These are phyloP conservation scores for Phasia obesa DNA, from an alignment of 2,888 invertebrate genomes.

Conservation along the genomic window DNA sequence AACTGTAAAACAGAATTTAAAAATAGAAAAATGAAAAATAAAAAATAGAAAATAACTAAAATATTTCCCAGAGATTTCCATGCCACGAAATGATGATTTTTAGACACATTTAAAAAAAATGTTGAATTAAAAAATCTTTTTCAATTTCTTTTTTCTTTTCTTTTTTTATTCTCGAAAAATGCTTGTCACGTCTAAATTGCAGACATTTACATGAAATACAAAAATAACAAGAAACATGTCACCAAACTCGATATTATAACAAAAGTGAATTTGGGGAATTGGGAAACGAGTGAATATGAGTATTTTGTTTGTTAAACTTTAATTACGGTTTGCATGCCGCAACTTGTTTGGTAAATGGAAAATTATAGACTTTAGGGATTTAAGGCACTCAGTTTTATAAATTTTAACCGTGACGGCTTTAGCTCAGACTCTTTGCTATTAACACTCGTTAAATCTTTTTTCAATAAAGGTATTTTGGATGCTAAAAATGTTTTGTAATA, in stretches of 20 bases:
- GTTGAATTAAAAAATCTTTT: constrained; percentile 2
- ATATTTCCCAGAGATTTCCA: not conserved
- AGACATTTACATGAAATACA: constrained; percentile 18
- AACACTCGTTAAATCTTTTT: not conserved
- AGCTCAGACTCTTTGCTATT: not conserved
- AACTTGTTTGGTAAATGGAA: constrained; percentile 22
- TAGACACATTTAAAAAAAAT: not conserved
- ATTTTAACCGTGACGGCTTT: not conserved
- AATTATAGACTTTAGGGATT: constrained; percentile 47
- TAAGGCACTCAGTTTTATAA: not conserved
- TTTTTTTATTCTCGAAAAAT: not conserved
- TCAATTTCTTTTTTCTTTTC: no score
- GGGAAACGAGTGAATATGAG: constrained; percentile 10
- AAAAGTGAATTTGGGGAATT: constrained; percentile 17
- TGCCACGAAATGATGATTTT: constrained; percentile 6
- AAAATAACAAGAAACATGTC: not conserved
- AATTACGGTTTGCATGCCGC: no score
- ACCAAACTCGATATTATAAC: not conserved
- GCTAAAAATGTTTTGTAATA: constrained; percentile 1
- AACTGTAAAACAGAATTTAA: constrained; percentile 2
- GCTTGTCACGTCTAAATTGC: constrained; percentile 18
- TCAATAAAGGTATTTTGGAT: not conserved
- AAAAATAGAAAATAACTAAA: not conserved
- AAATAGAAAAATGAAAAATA: not conserved
- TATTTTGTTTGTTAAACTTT: constrained; percentile 31